Evolutionary conservation across 2,113 vertebrate genomes (phyloP).

Genomic region (Apodemus sylvaticus): DNA sequence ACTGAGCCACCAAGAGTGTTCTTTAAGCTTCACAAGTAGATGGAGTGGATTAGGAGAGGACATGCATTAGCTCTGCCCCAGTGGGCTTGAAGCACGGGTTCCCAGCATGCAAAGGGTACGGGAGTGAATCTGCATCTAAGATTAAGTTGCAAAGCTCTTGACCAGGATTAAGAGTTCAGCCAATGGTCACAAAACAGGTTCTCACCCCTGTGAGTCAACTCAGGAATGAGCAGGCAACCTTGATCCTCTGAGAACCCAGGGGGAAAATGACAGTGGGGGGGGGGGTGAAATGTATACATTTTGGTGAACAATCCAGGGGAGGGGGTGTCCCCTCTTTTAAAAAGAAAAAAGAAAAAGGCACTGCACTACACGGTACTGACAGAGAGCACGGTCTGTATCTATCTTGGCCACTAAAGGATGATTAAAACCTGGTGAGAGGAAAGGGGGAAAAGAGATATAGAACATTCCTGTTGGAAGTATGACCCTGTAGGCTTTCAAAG

Average conservation of each 20-base stretch:
- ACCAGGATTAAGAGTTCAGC: constrained; percentile 28
- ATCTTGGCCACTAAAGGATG: not conserved
- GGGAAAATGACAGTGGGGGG: not conserved
- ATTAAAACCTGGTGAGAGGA: not conserved
- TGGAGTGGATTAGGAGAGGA: not conserved
- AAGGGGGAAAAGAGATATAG: constrained; percentile 12
- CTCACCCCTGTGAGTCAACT: not conserved
- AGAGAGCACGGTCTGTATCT: not conserved
- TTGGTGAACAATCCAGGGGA: not conserved
- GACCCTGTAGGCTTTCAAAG: constrained; percentile 58
- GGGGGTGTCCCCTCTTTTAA: not conserved
- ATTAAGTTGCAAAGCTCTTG: constrained; percentile 23
- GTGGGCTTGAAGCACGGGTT: not conserved
- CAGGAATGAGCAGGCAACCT: not conserved
- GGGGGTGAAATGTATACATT: not conserved
- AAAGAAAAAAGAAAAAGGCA: not conserved
- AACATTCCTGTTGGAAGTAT: constrained; percentile 48
- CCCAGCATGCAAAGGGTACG: not conserved
- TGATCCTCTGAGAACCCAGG: not conserved
- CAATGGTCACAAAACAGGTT: not conserved
- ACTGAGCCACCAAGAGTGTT: not conserved
- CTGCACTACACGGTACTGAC: not conserved
- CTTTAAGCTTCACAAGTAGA: not conserved
- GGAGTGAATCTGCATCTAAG: not conserved
- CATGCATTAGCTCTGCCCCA: not conserved